Conservation (phyloP, 2,113 vertebrate species). For the Petrocephalus zakoni region DNA sequence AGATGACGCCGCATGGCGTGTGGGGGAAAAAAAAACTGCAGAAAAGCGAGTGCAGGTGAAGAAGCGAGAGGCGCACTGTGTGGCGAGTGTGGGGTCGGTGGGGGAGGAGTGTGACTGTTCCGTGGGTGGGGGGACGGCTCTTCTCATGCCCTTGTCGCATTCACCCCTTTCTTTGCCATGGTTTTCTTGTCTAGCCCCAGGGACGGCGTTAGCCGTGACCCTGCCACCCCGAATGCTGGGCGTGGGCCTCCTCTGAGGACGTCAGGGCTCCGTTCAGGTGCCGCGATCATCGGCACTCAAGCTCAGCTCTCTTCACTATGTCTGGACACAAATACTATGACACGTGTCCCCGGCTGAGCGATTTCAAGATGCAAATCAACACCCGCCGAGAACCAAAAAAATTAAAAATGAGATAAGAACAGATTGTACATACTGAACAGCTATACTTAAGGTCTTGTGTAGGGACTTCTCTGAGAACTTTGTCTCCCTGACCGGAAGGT, state of each 20-base stretch:
- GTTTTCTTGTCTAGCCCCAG: not conserved
- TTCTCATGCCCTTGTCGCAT: not conserved
- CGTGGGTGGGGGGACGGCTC: not conserved
- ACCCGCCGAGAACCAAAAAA: too few relatives aligned
- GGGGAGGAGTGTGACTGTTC: conserved; percentile 24
- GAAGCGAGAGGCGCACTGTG: conserved; percentile 19
- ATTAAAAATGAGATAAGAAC: not conserved
- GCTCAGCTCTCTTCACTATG: not conserved
- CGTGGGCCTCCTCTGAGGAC: too few relatives aligned
- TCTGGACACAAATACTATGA: not conserved
- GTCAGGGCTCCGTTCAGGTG: not conserved
- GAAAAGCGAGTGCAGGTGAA: conserved; percentile 34
- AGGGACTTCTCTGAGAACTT: not conserved
- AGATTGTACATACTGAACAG: not conserved
- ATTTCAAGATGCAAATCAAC: not conserved
- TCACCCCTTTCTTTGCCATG: too few relatives aligned
- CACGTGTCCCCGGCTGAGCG: not conserved
- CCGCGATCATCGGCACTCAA: not conserved
- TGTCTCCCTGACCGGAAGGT: not conserved
- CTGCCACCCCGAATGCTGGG: too few relatives aligned
- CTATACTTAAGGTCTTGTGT: not conserved
- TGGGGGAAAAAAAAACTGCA: not conserved
- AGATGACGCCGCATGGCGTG: not conserved
- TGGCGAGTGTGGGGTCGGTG: not conserved
- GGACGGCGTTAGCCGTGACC: not conserved